phyloP scores from a whole-genome alignment of 2,888 invertebrate genomes.

The Oscheius sp. region DNA sequence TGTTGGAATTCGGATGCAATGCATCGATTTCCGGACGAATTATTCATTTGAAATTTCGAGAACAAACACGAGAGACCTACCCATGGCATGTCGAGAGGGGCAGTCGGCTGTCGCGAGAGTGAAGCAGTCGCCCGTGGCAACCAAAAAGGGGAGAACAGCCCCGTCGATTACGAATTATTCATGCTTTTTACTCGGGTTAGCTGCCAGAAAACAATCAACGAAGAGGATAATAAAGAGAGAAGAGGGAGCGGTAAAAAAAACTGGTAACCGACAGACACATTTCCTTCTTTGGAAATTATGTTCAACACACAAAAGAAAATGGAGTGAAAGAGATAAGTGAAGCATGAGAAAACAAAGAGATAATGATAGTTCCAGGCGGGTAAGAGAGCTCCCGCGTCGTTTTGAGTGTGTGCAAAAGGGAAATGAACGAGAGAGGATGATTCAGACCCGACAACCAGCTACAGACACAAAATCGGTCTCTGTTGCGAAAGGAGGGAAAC shows the following conservation, averaged over 20 bases:
- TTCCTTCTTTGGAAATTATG: neutral
- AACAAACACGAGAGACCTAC: constrained; percentile 28
- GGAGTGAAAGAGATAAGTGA: neutral
- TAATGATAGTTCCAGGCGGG: neutral
- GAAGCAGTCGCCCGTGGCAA: constrained; percentile 26
- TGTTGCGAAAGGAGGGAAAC: neutral
- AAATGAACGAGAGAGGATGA: neutral
- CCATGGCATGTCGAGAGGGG: constrained; percentile 5
- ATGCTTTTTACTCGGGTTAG: constrained; percentile 15
- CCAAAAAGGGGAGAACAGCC: constrained; percentile 5
- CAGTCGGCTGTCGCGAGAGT: neutral
- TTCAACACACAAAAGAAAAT: neutral
- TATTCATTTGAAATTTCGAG: constrained; percentile 1
- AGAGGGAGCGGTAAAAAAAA: neutral
- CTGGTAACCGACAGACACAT: neutral
- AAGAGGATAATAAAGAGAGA: neutral
- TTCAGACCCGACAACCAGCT: neutral
- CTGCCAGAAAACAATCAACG: constrained; percentile 10
- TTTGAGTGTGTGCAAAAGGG: constrained; percentile 9
- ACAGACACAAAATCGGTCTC: neutral
- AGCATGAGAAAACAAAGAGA: neutral
- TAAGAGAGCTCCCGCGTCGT: neutral
- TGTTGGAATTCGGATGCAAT: neutral
- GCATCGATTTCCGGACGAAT: constrained; percentile 1
- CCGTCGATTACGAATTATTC: constrained; percentile 7